A percentile compares a stretch with the other conserved stretches of the same genome.
phyloP scores from a whole-genome alignment of 2,888 invertebrate species.

The Parelbella ahira region DNA sequence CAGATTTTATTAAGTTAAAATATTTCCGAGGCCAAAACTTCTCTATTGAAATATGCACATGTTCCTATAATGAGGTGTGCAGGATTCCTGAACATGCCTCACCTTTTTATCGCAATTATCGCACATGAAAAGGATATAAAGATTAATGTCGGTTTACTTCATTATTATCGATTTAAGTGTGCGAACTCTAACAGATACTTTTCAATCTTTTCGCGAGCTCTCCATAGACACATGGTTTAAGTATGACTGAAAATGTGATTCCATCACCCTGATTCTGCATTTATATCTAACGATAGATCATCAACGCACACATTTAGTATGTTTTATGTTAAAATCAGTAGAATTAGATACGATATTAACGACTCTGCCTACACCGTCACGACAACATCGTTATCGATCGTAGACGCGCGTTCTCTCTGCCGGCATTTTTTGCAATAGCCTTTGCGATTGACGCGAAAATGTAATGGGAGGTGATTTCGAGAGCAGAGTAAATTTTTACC shows the following conservation, averaged over 20 bases:
- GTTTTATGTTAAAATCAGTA: constrained; percentile 7
- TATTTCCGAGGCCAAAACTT: constrained; percentile 1
- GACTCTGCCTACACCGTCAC: constrained; percentile 45
- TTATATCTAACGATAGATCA: neutral
- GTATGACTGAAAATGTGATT: constrained; percentile 11
- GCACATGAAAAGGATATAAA: constrained; percentile 5
- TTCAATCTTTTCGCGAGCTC: neutral
- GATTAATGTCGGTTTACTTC: constrained; percentile 11
- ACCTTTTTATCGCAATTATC: constrained; percentile 19
- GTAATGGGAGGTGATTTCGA: constrained; percentile 28
- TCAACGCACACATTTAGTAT: too few species aligned
- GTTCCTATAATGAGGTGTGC: neutral
- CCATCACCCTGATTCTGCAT: neutral
- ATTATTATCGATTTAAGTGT: constrained; percentile 12
- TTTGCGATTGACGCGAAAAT: constrained; percentile 52
- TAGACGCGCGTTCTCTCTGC: constrained; percentile 51
- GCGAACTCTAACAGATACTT: constrained; percentile 15
- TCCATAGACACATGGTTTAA: constrained; percentile 1
- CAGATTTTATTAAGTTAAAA: neutral
- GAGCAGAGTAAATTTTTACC: constrained; percentile 46
- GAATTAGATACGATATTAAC: constrained; percentile 35
- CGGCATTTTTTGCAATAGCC: constrained; percentile 44
- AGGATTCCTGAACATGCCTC: neutral
- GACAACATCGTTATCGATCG: constrained; percentile 78
- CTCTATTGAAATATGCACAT: constrained; percentile 1